Conservation (phyloP, 2,888 invertebrate genomes). For the Nemotelus pantherinus region DNA sequence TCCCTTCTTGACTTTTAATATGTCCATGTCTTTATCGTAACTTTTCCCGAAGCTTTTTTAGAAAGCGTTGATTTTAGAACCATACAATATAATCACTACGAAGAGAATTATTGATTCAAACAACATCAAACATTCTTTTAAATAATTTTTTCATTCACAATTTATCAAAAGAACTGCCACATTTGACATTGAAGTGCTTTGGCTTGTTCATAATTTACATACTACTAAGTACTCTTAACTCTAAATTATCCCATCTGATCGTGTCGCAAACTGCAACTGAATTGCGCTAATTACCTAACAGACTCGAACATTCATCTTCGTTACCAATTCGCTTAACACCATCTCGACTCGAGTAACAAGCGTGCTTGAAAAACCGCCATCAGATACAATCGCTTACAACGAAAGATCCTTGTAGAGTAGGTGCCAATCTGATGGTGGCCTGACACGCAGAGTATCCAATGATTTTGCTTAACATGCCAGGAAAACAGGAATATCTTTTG, state of each 20-base stretch:
- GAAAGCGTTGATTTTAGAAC: no score
- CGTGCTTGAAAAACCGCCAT: not conserved
- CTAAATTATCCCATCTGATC: constrained; percentile 27
- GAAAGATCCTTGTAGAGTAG: constrained; percentile 35
- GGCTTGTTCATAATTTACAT: constrained; percentile 4
- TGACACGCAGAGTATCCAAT: constrained; percentile 25
- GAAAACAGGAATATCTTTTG: constrained; percentile 22
- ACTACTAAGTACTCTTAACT: not conserved
- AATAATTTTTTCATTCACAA: no score
- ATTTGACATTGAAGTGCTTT: constrained; percentile 20
- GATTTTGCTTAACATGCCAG: not conserved
- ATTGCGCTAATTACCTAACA: constrained; percentile 40
- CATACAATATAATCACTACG: no score
- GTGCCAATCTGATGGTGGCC: constrained; percentile 35
- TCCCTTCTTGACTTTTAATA: no score
- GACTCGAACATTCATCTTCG: constrained; percentile 32
- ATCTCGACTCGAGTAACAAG: not conserved
- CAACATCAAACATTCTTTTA: no score
- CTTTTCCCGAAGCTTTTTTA: no score
- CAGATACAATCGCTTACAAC: not conserved
- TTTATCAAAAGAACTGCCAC: constrained; percentile 3
- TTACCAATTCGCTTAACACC: constrained; percentile 13
- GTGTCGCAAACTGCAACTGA: constrained; percentile 31
- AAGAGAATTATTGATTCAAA: no score
- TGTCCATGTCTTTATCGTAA: no score